Base-by-base conservation (phyloP, 2,797 vertebrate species). In the Champsocephalus esox region DNA sequence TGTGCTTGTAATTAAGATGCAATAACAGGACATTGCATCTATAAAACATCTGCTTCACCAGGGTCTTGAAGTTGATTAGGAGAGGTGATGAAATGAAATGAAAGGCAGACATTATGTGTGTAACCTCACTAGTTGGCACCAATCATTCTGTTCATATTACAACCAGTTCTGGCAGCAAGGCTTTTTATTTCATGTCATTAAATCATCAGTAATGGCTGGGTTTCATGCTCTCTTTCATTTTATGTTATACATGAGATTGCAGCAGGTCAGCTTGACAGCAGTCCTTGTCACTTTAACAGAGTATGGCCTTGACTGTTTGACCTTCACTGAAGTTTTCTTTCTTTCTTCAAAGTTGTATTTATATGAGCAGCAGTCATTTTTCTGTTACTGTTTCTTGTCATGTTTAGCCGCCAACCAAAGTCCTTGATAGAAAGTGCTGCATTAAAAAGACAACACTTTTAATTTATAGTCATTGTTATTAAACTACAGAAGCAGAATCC, bases 21-120 rank as follows among this genome's bases (percentile, higher is more conserved):
- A 58, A 46, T 79, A 75, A 82, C 19, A 52, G 13, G 16, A 68
- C 56, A 67, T 76, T 56, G 60, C 0, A 0, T 38, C 34, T n/a
- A 44, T 74, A 62, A 79, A 75, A 76, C 79, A 81, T 45, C 72
- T 78, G 78, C 65, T 74, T 87, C 45, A 81, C 28, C 17, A 43
- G 49, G 72, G 32, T 58, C 41, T 69, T 43, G 13, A 45, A 32
- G 43, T 28, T 64, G 77, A 67, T 69, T 49, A 62, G 38, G 13
- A 57, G 21, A 49, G 21, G 44, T 66, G 38, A 52, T 75, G 44
- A 46, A 57, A 48, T 73, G 4, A 71, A 65, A 50, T 61, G 21
- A 65, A 76, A 57, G 46, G 13, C 10, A 55, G 50, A 12, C 11
- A 52, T 52, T n/a, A 24, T 45, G 16, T 28, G 14, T 34, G 17